Evolutionary conservation across 2,888 invertebrate species (phyloP).

Genomic region (Lamellibrachia columna): DNA sequence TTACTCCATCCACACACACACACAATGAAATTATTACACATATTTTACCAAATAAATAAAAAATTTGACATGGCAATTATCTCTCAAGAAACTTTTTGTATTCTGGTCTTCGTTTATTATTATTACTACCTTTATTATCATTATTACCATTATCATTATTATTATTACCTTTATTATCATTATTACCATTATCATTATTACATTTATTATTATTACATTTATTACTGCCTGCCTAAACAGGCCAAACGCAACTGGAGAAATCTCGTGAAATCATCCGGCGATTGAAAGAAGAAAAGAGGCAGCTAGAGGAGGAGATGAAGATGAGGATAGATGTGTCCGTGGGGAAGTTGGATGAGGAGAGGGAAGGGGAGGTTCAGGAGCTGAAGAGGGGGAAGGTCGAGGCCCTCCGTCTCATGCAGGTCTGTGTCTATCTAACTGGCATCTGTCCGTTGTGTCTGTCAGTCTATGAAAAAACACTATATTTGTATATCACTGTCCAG

Average conservation of each 20-base stretch:
- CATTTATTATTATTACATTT: neutral
- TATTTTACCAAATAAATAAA: too few relatives aligned
- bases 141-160: too few relatives aligned
- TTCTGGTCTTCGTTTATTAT: too few relatives aligned
- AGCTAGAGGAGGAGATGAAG: constrained; percentile 47
- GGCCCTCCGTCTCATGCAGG: constrained; percentile 64
- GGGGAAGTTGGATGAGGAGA: constrained; percentile 58
- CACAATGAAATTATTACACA: too few relatives aligned
- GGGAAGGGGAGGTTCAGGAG: constrained; percentile 61
- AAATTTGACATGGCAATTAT: too few relatives aligned
- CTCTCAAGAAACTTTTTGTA: too few relatives aligned
- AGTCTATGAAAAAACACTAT: neutral
- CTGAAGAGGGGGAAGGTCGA: constrained; percentile 64
- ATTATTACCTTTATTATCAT: too few relatives aligned
- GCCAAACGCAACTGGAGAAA: constrained; percentile 60
- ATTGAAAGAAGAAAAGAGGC: constrained; percentile 59
- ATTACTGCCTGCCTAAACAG: constrained; percentile 41
- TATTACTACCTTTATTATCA: neutral
- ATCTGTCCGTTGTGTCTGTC: neutral
- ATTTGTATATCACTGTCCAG: neutral
- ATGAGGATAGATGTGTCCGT: constrained; percentile 52
- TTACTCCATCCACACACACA: too few relatives aligned
- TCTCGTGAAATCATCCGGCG: constrained; percentile 59
- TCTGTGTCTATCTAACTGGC: constrained; percentile 28
- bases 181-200: too few relatives aligned